These are phyloP conservation scores for Argyrosomus regius DNA, from an alignment of 2,797 vertebrate species.

Conservation along the genomic window DNA sequence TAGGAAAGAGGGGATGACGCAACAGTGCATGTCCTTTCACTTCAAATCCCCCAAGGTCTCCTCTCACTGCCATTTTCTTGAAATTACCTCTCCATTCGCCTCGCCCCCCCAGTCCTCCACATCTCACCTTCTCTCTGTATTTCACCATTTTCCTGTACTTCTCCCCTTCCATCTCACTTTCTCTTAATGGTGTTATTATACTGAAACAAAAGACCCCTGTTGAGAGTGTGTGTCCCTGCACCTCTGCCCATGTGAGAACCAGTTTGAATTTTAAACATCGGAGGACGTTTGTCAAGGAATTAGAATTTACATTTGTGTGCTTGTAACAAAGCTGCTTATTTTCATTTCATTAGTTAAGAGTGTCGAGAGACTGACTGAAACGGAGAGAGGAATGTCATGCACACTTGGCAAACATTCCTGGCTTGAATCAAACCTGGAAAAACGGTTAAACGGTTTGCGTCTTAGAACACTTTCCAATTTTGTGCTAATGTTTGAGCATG, in stretches of 20 bases:
- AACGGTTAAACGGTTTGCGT: neutral
- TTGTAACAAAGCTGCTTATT: constrained; percentile 1
- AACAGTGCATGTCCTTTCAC: constrained; percentile 23
- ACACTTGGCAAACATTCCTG: neutral
- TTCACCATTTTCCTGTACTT: constrained; percentile 18
- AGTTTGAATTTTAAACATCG: constrained; percentile 6
- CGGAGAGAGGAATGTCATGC: neutral
- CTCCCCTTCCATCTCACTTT: constrained; percentile 17
- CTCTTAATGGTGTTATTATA: constrained; percentile 26
- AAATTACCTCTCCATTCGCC: constrained; percentile 51
- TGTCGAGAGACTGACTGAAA: neutral
- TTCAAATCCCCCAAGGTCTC: constrained; percentile 20
- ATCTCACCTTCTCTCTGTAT: constrained; percentile 19
- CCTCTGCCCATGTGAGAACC: neutral
- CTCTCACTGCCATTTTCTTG: constrained; percentile 34
- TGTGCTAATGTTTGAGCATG: constrained; percentile 9
- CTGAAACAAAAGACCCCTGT: constrained; percentile 29
- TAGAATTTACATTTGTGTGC: neutral
- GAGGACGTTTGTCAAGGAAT: constrained; percentile 8
- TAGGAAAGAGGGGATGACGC: neutral
- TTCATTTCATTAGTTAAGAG: constrained; percentile 6
- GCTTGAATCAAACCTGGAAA: constrained; percentile 4
- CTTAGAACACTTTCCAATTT: neutral
- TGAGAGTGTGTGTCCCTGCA: constrained; percentile 1
- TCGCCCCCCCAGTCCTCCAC: neutral